Conservation (phyloP, 2,797 vertebrate genomes). For the Labeo calbasu region DNA sequence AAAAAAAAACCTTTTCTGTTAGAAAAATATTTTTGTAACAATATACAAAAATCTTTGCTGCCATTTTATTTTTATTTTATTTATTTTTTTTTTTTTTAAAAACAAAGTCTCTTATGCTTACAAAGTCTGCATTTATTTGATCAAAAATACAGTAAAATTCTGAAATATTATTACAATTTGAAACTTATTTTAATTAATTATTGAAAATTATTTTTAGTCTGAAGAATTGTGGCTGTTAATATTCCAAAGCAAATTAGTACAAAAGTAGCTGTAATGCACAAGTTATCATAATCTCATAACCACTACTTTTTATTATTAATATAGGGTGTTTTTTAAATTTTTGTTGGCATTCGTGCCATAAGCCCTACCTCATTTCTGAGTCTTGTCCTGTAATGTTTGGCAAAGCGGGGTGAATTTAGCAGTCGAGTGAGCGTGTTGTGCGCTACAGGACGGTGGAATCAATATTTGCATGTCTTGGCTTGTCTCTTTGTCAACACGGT, state of each 20-base stretch:
- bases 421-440: background rate
- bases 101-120: too few species aligned
- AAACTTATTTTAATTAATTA: background rate
- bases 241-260: background rate
- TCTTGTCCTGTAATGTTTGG: background rate
- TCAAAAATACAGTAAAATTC: too few species aligned
- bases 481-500: slow-evolving; percentile 38
- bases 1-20: too few species aligned
- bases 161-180: too few species aligned
- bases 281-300: background rate
- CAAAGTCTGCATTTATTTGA: too few species aligned
- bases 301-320: background rate
- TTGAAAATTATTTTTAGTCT: background rate
- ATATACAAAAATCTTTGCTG: too few species aligned
- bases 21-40: too few species aligned
- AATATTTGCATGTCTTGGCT: slow-evolving; percentile 53
- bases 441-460: slow-evolving; percentile 21
- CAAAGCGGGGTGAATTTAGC: background rate
- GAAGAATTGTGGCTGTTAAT: background rate
- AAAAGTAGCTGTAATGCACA: background rate
- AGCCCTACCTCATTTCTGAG: background rate
- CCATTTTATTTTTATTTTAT: too few species aligned
- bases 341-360: background rate
- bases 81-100: too few species aligned
- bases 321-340: background rate